Conservation (phyloP, 2,113 vertebrate species). For the Gadus macrocephalus region DNA sequence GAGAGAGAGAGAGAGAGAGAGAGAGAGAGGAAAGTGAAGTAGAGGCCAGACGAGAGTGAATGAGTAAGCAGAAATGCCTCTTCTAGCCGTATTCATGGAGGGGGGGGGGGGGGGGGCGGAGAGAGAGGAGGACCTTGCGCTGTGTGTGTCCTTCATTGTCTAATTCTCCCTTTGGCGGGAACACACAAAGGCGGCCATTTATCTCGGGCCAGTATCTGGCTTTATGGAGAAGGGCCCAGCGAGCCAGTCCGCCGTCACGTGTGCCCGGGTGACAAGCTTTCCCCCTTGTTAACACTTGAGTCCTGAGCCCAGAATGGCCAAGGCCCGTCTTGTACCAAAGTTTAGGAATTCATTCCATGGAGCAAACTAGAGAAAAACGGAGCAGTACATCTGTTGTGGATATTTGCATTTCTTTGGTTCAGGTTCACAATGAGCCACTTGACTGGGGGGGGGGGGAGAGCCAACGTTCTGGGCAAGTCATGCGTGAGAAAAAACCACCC, state of each 20-base stretch:
- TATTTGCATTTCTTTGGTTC: slow-evolving; percentile 73
- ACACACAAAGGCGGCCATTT: slow-evolving; percentile 64
- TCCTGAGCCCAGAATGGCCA: slow-evolving; percentile 26
- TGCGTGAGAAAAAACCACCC: slow-evolving; percentile 66
- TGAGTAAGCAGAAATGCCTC: slow-evolving; percentile 42
- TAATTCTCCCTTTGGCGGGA: slow-evolving; percentile 54
- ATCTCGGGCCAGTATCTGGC: slow-evolving; percentile 59
- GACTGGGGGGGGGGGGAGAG: slow-evolving; percentile 62
- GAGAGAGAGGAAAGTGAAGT: slow-evolving; percentile 17
- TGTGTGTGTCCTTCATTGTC: slow-evolving; percentile 68
- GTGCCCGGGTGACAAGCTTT: slow-evolving; percentile 64
- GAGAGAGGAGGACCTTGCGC: slow-evolving; percentile 52
- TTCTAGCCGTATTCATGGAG: slow-evolving; percentile 57
- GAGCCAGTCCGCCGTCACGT: slow-evolving; percentile 56
- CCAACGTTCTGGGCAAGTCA: slow-evolving; percentile 62
- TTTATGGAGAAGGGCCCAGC: slow-evolving; percentile 54
- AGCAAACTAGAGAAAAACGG: slow-evolving; percentile 43
- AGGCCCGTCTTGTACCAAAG: slow-evolving; percentile 29
- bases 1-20: no score
- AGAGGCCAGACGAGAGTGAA: slow-evolving; percentile 7
- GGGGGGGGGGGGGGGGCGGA: slow-evolving; percentile 29
- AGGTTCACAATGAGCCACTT: slow-evolving; percentile 68
- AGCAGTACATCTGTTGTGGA: slow-evolving; percentile 67
- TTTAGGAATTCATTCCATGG: slow-evolving; percentile 55
- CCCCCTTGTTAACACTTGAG: slow-evolving; percentile 66